phyloP scores from a whole-genome alignment of 2,797 vertebrate species.

The Schizothorax lantsangensis region DNA sequence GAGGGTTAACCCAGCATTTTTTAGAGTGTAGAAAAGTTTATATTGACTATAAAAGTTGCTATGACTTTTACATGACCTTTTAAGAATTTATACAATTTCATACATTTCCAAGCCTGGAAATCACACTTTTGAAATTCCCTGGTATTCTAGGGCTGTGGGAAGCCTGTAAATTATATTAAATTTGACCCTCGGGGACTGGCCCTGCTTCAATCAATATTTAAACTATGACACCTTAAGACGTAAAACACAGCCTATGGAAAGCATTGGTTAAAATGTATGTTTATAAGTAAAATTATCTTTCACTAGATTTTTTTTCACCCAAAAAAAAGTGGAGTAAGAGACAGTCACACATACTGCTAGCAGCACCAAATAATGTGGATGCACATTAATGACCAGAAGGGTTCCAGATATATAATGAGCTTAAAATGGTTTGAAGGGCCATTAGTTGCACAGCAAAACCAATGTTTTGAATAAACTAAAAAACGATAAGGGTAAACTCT shows the following conservation, averaged over 20 bases:
- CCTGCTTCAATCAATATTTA: background rate
- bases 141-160: background rate
- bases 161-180: conserved; percentile 1
- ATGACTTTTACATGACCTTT: conserved; percentile 2
- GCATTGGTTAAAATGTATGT: background rate
- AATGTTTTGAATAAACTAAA: background rate
- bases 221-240: background rate
- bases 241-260: background rate
- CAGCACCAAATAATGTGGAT: background rate
- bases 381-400: background rate
- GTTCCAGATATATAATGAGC: background rate
- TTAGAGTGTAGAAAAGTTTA: background rate
- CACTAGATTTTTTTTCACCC: background rate
- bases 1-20: no score
- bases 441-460: background rate
- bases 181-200: conserved; percentile 2
- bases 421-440: background rate
- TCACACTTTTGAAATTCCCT: background rate
- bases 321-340: background rate
- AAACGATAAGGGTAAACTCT: no score
- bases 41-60: background rate
- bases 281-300: background rate
- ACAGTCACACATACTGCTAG: background rate
- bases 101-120: background rate
- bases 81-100: background rate